phyloP scores from a whole-genome alignment of 2,113 vertebrate genomes.

The Scatophagus argus region DNA sequence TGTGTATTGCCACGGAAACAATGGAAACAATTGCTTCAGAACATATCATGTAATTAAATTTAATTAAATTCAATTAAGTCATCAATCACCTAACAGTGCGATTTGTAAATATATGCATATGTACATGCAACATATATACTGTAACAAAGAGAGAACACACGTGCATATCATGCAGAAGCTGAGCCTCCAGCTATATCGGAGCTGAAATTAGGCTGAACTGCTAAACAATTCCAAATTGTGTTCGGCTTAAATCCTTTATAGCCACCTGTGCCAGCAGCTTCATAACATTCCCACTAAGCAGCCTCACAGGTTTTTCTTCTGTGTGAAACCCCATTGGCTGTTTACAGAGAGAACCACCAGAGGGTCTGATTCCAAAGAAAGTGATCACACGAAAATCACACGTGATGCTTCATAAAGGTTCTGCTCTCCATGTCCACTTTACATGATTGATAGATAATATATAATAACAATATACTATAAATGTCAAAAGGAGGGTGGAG shows the following conservation, averaged over 20 bases:
- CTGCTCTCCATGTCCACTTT: no score
- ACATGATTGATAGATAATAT: no score
- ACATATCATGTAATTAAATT: background rate
- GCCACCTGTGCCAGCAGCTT: conserved; percentile 15
- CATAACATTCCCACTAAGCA: conserved; percentile 4
- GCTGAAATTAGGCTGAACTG: background rate
- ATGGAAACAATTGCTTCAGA: background rate
- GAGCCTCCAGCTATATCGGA: background rate
- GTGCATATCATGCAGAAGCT: no score
- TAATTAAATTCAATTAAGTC: no score
- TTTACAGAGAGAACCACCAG: background rate
- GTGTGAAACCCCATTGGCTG: background rate
- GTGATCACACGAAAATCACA: no score
- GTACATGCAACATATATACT: no score
- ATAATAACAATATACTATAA: no score
- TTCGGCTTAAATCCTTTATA: background rate
- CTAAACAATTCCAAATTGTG: background rate
- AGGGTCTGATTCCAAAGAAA: background rate
- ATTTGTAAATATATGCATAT: no score
- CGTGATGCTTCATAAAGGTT: no score
- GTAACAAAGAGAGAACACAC: background rate
- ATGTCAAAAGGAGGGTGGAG: background rate
- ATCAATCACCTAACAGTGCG: no score
- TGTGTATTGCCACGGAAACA: background rate
- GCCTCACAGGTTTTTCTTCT: background rate